A percentile compares a stretch with the other conserved stretches of the same genome.
phyloP scores from a whole-genome alignment of 2,113 vertebrate species.

The Clarias magur region DNA sequence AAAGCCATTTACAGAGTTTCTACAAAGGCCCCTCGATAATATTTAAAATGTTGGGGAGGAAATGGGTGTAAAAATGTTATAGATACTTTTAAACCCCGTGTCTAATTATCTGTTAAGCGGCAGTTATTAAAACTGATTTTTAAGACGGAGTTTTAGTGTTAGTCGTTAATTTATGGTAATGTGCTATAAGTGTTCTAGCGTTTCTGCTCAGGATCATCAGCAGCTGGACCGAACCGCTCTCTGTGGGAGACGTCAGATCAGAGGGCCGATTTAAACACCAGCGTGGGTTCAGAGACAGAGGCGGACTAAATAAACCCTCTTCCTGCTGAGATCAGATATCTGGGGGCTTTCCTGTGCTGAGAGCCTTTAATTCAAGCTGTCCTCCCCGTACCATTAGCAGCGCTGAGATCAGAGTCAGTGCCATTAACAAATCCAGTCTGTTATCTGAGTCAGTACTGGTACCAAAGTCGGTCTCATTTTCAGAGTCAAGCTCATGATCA shows the following conservation, averaged over 20 bases:
- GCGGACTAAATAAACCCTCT: constrained; percentile 13
- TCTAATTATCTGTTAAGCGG: neutral
- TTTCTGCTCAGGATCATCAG: neutral
- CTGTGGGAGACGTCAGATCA: neutral
- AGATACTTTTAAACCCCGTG: neutral
- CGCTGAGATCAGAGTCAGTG: neutral
- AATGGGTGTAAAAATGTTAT: no score
- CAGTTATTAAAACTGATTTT: neutral
- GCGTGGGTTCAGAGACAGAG: neutral
- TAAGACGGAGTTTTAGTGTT: neutral
- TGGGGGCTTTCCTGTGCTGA: neutral
- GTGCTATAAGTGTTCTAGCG: neutral
- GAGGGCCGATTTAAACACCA: neutral
- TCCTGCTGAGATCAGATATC: constrained; percentile 13
- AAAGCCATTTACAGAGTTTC: no score
- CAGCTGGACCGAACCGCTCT: neutral
- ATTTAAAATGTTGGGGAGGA: neutral
- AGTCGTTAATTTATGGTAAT: neutral
- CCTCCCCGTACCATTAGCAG: neutral
- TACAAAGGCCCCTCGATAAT: neutral
- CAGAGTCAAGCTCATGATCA: neutral
- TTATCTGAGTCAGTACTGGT: no score
- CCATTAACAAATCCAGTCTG: neutral
- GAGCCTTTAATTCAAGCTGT: constrained; percentile 11
- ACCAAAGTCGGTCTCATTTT: neutral